Conservation (phyloP, 2,797 vertebrate genomes). For the Acanthornis magna region DNA sequence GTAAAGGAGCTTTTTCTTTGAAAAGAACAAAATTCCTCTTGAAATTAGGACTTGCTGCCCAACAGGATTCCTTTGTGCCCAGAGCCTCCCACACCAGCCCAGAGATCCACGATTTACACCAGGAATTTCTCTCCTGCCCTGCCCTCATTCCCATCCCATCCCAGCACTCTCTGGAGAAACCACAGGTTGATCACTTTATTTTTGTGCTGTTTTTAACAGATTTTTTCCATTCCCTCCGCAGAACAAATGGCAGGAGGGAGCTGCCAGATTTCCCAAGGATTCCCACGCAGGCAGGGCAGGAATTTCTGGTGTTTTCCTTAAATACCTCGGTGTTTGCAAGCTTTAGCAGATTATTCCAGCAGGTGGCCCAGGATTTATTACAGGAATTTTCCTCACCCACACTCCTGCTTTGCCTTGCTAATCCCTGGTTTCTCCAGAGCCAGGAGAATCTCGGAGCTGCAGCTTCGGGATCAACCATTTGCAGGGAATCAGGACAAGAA, state of each 20-base stretch:
- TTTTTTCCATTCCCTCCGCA: neutral
- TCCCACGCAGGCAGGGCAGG: neutral
- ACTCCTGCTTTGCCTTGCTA: neutral
- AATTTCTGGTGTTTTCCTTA: neutral
- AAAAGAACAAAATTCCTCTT: too few species aligned
- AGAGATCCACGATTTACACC: too few species aligned
- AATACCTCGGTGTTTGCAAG: neutral
- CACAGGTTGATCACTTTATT: neutral
- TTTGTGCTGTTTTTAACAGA: neutral
- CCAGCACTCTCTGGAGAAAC: neutral
- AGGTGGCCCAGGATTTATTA: neutral
- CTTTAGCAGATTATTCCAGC: neutral
- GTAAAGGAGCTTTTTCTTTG: too few species aligned
- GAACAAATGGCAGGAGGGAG: neutral
- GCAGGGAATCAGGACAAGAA: neutral
- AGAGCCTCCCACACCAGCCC: too few species aligned
- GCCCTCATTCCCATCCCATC: neutral
- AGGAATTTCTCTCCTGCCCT: neutral
- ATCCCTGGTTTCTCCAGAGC: neutral
- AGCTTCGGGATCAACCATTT: neutral
- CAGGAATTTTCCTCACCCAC: neutral
- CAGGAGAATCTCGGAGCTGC: neutral
- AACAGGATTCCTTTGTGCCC: too few species aligned
- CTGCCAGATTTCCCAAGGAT: conserved; percentile 13
- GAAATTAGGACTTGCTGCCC: too few species aligned